A percentile compares a stretch with the other conserved stretches of the same genome.
phyloP scores from a whole-genome alignment of 2,888 invertebrate species.

The Boloria euphrosyne region DNA sequence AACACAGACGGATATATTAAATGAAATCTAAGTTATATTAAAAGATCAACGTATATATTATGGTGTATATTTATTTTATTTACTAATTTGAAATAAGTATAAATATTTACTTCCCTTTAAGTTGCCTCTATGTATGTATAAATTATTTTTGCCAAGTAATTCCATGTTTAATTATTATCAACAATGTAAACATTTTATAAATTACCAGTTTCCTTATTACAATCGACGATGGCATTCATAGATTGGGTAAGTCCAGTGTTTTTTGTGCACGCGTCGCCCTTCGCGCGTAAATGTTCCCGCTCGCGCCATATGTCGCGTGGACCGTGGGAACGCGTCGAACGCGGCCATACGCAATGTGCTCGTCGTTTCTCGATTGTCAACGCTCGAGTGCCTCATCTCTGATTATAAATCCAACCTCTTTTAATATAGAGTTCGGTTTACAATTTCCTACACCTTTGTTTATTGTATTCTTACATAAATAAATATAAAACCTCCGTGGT shows the following conservation, averaged over 20 bases:
- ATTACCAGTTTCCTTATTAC: conserved; percentile 55
- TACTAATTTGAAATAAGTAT: no score
- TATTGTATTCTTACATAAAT: conserved; percentile 16
- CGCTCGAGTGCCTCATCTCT: conserved; percentile 42
- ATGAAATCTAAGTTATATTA: no score
- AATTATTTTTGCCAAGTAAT: no score
- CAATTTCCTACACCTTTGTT: conserved; percentile 30
- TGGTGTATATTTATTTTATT: no score
- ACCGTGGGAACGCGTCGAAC: conserved; percentile 73
- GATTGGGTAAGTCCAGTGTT: conserved; percentile 74
- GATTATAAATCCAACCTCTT: conserved; percentile 41
- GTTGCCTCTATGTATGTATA: no score
- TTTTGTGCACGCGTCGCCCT: conserved; percentile 79
- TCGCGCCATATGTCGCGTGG: conserved; percentile 79
- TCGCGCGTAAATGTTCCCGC: conserved; percentile 69
- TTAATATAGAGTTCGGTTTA: conserved; percentile 50
- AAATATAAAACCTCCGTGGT: conserved; percentile 17
- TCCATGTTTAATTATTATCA: no score
- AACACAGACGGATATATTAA: no score
- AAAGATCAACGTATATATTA: no score
- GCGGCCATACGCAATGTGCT: conserved; percentile 71
- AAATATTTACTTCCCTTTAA: no score
- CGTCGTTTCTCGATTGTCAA: conserved; percentile 65
- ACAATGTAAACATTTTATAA: background rate
- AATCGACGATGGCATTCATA: conserved; percentile 56